Percentiles rank a stretch among this genome's conserved stretches.
phyloP scores from a whole-genome alignment of 2,113 vertebrate genomes.

The Ovis aries region ARS-UI_Ramb_v3.0 NC_056060.1:75577501-75578000 shows the following conservation, averaged over 20 bases:
- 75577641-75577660: conserved; percentile 32
- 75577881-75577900: not conserved
- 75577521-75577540: conserved; percentile 43
- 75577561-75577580: conserved; percentile 50
- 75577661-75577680: conserved; percentile 32
- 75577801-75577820: conserved; percentile 13
- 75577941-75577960: not conserved
- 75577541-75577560: not conserved
- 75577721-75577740: not conserved
- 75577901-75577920: not conserved
- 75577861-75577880: not conserved
- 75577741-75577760: conserved; percentile 26
- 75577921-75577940: not conserved
- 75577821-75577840: not conserved
- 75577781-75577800: not conserved
- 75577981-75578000: not conserved
- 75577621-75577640: not conserved
- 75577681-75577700: conserved; percentile 57
- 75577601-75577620: not conserved
- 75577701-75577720: conserved; percentile 51
- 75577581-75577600: not conserved
- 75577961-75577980: not conserved
- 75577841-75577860: not conserved
- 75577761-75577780: conserved; percentile 62
- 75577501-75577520: conserved; percentile 42